Percentiles rank a stretch among this genome's conserved stretches.
Evolutionary conservation across 2,113 vertebrate species (phyloP).

Genomic region (Dromaius novaehollandiae): DNA sequence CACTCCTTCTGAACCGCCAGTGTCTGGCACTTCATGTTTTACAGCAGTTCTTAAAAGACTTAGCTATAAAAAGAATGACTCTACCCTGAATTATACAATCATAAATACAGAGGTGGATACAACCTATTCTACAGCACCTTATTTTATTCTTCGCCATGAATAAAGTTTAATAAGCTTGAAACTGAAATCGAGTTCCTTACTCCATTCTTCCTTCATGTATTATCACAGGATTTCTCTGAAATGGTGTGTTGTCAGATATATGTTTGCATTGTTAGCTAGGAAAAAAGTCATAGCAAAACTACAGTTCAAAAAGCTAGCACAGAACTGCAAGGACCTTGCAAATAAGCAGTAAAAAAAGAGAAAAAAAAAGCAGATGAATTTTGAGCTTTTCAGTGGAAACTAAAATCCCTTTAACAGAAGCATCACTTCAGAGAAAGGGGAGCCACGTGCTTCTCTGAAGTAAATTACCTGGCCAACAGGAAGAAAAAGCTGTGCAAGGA

Average conservation of each 20-base stretch:
- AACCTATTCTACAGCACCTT: not conserved
- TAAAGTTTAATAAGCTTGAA: constrained; percentile 14
- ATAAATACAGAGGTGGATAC: not conserved
- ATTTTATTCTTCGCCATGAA: not conserved
- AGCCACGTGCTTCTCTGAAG: not conserved
- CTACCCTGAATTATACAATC: not conserved
- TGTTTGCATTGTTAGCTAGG: not conserved
- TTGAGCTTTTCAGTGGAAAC: not conserved
- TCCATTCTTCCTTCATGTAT: not conserved
- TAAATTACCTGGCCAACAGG: not conserved
- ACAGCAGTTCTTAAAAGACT: not conserved
- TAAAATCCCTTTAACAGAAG: constrained; percentile 5
- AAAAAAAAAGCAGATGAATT: not conserved
- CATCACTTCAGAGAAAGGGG: not conserved
- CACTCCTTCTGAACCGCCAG: not conserved
- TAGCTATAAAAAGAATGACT: not conserved
- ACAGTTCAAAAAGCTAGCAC: not conserved
- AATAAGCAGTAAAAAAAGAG: not conserved
- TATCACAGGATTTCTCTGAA: not conserved
- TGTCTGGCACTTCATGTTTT: not conserved
- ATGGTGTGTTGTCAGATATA: not conserved
- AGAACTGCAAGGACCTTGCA: not conserved
- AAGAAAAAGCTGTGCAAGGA: not conserved
- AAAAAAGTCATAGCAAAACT: not conserved
- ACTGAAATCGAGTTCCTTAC: not conserved